Base-by-base conservation (phyloP, 2,888 invertebrate species). In the Pollenia griseotomentosa region DNA sequence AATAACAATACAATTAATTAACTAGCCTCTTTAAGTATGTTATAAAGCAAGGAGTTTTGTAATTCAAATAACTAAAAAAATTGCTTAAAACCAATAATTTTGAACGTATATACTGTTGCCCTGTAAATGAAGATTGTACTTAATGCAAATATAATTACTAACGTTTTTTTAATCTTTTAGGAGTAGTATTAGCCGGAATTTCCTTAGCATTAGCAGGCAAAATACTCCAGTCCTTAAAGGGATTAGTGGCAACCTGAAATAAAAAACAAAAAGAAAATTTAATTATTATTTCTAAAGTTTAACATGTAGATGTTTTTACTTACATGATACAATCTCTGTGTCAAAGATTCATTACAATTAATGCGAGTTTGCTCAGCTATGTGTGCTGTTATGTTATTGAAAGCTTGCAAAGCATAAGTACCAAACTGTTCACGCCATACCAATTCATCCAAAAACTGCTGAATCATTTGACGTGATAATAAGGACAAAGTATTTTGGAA, bases 361-460 rank as follows among this genome's bases (percentile, higher is more conserved):
- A 95, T 93, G 88, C 95, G 94, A 0, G 97, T 97, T 92, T 97
- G 97, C 90, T 97, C 97, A 0, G 97, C 95, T 70, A 98, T 95
- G 92, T 98, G 97, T 1, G 94, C 90, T 2, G 97, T 95, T 66
- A 98, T 96, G 90, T 96, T 96, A 90, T 97, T 96, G 91, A 97
- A 98, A 0, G 97, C 96, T 89, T 95, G 95, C 0, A 96, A 95
- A 0, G 97, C 96, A 0, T 96, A 96, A 6, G 95, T 95, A 0
- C 97, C 98, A 91, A 95, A 98, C 91, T 96, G 96, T 92, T 98
- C 98, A 82, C 98, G 95, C 98, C 98, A 98, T 12, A 97, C 96
- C 19, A 98, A 93, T 91, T 98, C 98, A 92, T 98, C 98, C 88
- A 98, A 94, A 93, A 98, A 98, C 92, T 97, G 97, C 92, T 98